These are phyloP conservation scores for Dryoscopus gambensis DNA, from an alignment of 2,113 vertebrate genomes.

Conservation along the genomic window DNA sequence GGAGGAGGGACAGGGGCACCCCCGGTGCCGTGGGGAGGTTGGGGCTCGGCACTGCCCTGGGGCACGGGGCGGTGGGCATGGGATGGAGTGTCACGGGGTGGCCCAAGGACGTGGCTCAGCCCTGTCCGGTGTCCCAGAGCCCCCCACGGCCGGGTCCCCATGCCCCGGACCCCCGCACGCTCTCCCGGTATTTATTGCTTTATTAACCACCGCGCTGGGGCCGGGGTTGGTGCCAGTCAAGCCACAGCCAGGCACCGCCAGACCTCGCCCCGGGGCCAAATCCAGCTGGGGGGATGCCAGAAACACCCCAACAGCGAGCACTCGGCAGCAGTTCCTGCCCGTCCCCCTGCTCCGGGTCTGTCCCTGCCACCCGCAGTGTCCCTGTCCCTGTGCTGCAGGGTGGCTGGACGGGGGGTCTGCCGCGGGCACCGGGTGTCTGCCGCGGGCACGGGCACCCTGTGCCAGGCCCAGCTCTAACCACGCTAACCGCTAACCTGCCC, in stretches of 20 bases:
- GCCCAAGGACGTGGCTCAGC: neutral
- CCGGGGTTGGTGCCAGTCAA: rapidly evolving
- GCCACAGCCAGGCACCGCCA: neutral
- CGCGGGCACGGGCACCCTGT: rapidly evolving
- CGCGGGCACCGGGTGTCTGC: neutral
- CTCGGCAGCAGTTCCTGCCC: neutral
- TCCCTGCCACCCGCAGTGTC: neutral
- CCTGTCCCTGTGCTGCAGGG: neutral
- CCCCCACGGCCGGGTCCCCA: rapidly evolving
- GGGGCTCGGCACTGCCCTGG: neutral
- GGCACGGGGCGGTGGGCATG: neutral
- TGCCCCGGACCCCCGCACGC: rapidly evolving
- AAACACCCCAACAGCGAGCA: neutral
- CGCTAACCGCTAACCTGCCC: neutral
- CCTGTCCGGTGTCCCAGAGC: rapidly evolving
- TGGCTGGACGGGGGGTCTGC: rapidly evolving
- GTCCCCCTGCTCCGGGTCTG: neutral
- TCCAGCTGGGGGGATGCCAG: neutral
- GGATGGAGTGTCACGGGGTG: neutral
- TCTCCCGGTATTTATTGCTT: conserved; percentile 39
- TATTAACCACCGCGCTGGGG: neutral
- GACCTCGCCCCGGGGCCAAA: neutral
- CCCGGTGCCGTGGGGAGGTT: rapidly evolving
- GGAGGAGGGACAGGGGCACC: neutral
- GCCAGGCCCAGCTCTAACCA: neutral